Base-by-base conservation (phyloP, 2,888 invertebrate genomes). In the Dendrolimus pini region DNA sequence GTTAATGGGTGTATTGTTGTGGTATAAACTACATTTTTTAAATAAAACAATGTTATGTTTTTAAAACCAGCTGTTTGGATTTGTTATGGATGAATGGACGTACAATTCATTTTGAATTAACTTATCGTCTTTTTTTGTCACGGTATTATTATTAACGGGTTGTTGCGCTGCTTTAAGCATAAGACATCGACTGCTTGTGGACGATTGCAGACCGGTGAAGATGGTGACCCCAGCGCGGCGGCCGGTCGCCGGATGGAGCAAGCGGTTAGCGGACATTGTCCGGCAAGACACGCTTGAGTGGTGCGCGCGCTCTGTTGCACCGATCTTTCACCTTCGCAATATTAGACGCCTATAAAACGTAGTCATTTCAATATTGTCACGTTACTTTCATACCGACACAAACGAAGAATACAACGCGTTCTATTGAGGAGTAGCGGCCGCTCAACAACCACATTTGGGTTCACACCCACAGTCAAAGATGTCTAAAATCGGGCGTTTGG, bases 311-410 rank as follows among this genome's bases (percentile, higher is more conserved):
- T 80, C 82, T 73, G 84, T 89, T 89, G 89, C 89, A 73, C 80
- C 82, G 83, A 83, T 89, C 89, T 88, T 88, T 88, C 88, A 85
- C 89, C 90, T 88, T 83, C 90, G 89, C 90, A 89, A 90, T 82
- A 85, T 80, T 88, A 12, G 77, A 85, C 86, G 89, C 84, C 89
- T 90, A 90, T 90, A 90, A 89, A 90, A 89, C 87, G 78, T 86
- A 87, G 89, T 84, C 87, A 83, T 82, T 86, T 78, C 83, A 82
- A 86, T 83, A 82, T 78, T 85, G 74, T 84, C 74, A 82, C 85
- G 87, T 83, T 90, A 90, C 89, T 90, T 90, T 90, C 87, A 87
- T 89, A 82, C 79, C 80, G 75, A 78, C 80, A 69, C 78, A 83
- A 85, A 81, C 81, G 77, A 82, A 82, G 87, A 82, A 83, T 80